phyloP scores from a whole-genome alignment of 1,140 invertebrate species.

The Plectrocnemia conspersa region DNA sequence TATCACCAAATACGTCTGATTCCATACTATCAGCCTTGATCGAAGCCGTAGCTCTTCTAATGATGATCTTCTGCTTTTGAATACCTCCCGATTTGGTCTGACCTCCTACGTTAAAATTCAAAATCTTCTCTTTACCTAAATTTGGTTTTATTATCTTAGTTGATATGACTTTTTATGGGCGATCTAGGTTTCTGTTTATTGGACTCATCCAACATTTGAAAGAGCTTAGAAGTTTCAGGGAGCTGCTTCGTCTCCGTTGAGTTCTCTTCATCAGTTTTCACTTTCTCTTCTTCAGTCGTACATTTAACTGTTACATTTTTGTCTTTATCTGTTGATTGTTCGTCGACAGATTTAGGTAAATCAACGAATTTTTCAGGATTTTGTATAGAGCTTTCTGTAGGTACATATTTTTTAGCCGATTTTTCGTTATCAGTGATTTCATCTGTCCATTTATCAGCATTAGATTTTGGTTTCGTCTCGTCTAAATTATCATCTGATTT shows the following conservation, averaged over 20 bases:
- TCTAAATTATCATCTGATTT: conserved; percentile 5
- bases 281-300: not conserved
- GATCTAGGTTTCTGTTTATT: conserved; percentile 37
- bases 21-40: conserved; percentile 34
- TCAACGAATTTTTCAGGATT: not conserved
- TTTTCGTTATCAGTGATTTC: not conserved
- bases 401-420: not conserved
- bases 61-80: conserved; percentile 49
- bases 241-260: conserved; percentile 26
- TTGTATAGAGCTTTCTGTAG: not conserved
- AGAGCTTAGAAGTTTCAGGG: conserved; percentile 43
- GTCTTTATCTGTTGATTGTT: not conserved
- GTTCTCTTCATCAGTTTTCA: not conserved
- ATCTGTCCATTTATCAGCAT: not conserved
- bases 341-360: not conserved
- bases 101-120: conserved; percentile 46
- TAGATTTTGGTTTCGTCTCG: not conserved
- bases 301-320: not conserved
- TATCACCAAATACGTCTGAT: conserved; percentile 17
- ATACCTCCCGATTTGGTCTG: conserved; percentile 33
- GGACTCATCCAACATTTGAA: conserved; percentile 50
- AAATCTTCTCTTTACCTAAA: conserved; percentile 47
- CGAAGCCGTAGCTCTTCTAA: conserved; percentile 41
- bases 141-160: conserved; percentile 42
- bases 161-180: conserved; percentile 37